Conservation (phyloP, 2,888 invertebrate species). For the Conops quadrifasciatus region DNA sequence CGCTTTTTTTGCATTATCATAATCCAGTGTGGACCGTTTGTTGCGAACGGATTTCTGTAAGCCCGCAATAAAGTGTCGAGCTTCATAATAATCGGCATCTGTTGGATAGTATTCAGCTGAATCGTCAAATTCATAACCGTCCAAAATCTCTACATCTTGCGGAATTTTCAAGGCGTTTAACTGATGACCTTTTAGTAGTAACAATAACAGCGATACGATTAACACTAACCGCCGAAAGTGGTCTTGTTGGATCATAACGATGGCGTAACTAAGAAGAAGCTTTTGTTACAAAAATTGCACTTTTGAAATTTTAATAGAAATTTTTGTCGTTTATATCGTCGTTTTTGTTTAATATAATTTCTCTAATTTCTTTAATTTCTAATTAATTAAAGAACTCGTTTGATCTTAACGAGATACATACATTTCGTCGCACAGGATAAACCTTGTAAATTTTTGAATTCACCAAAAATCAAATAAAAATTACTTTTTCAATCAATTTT, state of each 20-base stretch:
- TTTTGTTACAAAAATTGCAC: neutral
- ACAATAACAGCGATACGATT: slow-evolving; percentile 7
- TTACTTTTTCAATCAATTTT: no score
- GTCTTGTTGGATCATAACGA: neutral
- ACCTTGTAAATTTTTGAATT: no score
- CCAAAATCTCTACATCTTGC: slow-evolving; percentile 57
- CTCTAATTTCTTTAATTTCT: neutral
- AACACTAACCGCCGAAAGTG: slow-evolving; percentile 22
- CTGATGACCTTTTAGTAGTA: slow-evolving; percentile 13
- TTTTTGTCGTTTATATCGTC: no score
- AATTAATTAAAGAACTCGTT: no score
- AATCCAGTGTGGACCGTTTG: slow-evolving; percentile 53
- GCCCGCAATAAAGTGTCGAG: slow-evolving; percentile 48
- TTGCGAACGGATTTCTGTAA: slow-evolving; percentile 55
- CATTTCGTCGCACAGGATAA: no score
- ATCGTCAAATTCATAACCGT: slow-evolving; percentile 55
- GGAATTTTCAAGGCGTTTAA: slow-evolving; percentile 52
- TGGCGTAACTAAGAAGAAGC: neutral
- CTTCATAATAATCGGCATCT: slow-evolving; percentile 54
- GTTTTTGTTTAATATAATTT: neutral
- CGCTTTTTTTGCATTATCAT: slow-evolving; percentile 48
- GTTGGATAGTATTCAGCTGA: slow-evolving; percentile 54
- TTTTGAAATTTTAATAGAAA: neutral
- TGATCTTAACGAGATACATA: no score
- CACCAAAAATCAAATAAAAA: no score